Base-by-base conservation (phyloP, 2,113 vertebrate species). In the Zosterops lateralis region DNA sequence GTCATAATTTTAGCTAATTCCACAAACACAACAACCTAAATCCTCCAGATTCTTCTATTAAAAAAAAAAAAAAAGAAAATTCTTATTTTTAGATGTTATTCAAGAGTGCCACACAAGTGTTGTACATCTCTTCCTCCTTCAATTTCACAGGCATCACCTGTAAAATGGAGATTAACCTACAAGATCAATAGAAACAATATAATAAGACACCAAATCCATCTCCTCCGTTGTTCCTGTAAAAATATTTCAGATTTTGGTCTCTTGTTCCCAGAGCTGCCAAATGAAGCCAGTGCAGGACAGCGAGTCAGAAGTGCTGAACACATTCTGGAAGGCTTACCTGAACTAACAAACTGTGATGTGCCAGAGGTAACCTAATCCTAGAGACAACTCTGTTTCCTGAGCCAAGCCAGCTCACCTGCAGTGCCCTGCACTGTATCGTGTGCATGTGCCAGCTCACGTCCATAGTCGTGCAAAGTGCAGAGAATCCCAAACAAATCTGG, bases 261-360 rank as follows among this genome's bases (percentile, higher is more conserved):
- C 79, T 48, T 77, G 34, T 26, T 93, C 60, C 79, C 72, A 83
- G 90, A 88, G 64, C 82, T 92, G 88, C 36, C 47, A 86, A 58
- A 72, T 1, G 21, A 80, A 91, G 75, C 51, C 79, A 73, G 60
- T 0, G 44, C 44, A 92, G 75, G 85, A 73, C 79, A 87, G 14
- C 0, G 0, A 83, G 42, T 47, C 64, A 73, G 62, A 70, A 58
- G 71, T 14, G 38, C 75, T 31, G 64, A 13, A 21, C 1, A 17
- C 17, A 71, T 77, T 93, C 51, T 71, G 66, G 42, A 83, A 88
- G 58, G 48, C 32, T 93, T 48, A 87, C 90, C 82, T 93, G 82
- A 94, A 80, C 84, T 77, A 92, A 83, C 34, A 76, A 8, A 48
- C 54, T 2, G 1, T 12, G 50, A 76, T 76, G 54, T 83, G 71